Evolutionary conservation across 2,113 vertebrate species (phyloP), one percentile per base, ranked within the genome.

Genomic region (Oncorhynchus masou): DNA sequence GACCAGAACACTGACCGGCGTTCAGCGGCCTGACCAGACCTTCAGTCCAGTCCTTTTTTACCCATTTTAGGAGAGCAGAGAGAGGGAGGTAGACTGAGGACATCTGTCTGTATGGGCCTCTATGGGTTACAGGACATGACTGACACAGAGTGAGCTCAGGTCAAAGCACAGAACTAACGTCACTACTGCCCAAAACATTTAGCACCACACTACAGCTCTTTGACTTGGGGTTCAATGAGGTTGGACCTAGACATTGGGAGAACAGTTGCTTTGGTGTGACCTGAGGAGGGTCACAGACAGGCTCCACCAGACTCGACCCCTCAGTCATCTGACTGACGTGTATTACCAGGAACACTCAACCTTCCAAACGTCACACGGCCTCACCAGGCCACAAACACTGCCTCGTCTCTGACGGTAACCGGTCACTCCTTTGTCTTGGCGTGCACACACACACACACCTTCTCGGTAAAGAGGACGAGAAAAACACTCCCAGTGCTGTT

Each of bases 371-470:
- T 54, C 15, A 78, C 81, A 74, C 27, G 71, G 71, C 78, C 70
- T 57, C 48, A 15, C n/a, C 71, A 76, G 66, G 7, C 71, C 64
- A 49, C 74, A 79, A 81, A 66, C 73, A 80, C 62, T 77, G 68
- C 71, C 54, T 74, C 74, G 68, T 27, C 68, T 85, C 71, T 80
- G 24, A 70, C 51, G 76, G 84, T 82, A 82, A 83, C 70, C 78
- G 81, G 74, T 79, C 71, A 51, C 57, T 66, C 70, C 77, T 84
- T 74, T 80, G 76, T 83, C 81, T 72, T 57, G 73, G 20, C 25
- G 54, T 68, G 80, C 57, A 64, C 60, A 77, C 60, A 77, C 70
- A 79, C 70, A 72, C 85, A 81, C 82, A 82, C 69, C 76, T 75
- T 27, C 22, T 65, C 62, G 15, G 27, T 64, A 80, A 5, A 51